phyloP scores from a whole-genome alignment of 2,888 invertebrate genomes.

The Lasioglossum pauxillum region DNA sequence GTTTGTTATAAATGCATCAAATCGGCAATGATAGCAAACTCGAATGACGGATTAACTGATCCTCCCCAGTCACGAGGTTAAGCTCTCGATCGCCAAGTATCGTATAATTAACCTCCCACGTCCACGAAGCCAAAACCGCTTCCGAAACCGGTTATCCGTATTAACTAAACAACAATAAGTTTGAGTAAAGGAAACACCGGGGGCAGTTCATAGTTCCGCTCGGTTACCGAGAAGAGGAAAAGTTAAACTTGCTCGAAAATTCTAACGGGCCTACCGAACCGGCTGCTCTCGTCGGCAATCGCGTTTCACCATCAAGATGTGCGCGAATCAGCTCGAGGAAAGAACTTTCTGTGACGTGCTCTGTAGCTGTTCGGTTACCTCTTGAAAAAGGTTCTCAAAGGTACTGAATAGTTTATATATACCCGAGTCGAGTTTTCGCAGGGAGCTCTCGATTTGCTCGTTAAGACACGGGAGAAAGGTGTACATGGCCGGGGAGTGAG shows the following conservation, averaged over 20 bases:
- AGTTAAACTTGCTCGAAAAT: neutral
- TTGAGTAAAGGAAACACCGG: neutral
- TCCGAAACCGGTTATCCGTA: neutral
- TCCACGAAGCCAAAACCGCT: neutral
- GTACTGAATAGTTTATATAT: slow-evolving; percentile 46
- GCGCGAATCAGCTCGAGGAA: neutral
- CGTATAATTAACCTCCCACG: neutral
- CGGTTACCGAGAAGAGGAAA: neutral
- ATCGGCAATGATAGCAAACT: too few species aligned
- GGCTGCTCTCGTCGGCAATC: neutral
- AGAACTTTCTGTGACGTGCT: neutral
- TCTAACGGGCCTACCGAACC: neutral
- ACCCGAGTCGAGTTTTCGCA: slow-evolving; percentile 33
- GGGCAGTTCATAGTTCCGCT: neutral
- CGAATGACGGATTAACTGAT: too few species aligned
- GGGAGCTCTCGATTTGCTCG: slow-evolving; percentile 43
- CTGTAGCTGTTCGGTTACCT: slow-evolving; percentile 15
- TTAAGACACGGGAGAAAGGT: slow-evolving; percentile 31
- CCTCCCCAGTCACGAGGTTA: neutral
- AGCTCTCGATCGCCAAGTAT: neutral
- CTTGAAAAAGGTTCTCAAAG: slow-evolving; percentile 39
- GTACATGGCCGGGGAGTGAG: neutral
- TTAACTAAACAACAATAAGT: neutral
- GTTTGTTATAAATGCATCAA: too few species aligned
- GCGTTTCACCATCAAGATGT: neutral